A percentile compares a stretch with the other conserved stretches of the same genome.
Conservation (phyloP, 2,888 invertebrate species). For the Shargacucullia verbasci region DNA sequence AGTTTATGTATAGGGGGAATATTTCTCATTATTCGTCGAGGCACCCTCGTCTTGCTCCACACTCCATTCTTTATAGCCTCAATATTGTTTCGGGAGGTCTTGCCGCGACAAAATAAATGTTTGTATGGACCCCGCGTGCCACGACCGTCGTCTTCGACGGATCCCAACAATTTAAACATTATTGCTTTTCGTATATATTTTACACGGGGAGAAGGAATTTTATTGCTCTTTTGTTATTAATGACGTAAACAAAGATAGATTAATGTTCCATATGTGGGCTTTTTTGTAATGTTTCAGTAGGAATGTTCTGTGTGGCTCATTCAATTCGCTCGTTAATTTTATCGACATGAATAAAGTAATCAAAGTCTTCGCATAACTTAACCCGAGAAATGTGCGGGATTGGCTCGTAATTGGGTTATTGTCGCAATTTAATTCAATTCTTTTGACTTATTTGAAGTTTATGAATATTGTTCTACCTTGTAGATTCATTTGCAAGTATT, state of each 20-base stretch:
- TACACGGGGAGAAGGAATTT: conserved; percentile 62
- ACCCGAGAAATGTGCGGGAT: conserved; percentile 35
- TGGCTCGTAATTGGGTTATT: conserved; percentile 52
- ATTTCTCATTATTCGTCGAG: conserved; percentile 75
- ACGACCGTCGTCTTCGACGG: conserved; percentile 52
- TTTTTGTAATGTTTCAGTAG: conserved; percentile 9
- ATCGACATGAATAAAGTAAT: conserved; percentile 45
- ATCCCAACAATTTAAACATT: conserved; percentile 70
- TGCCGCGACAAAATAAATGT: conserved; percentile 77
- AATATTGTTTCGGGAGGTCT: conserved; percentile 79
- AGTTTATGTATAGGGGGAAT: conserved; percentile 68
- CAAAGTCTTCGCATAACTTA: conserved; percentile 28
- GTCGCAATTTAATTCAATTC: conserved; percentile 37
- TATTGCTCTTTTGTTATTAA: conserved; percentile 72
- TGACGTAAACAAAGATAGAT: conserved; percentile 57
- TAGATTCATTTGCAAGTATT: conserved; percentile 24
- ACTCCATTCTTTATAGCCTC: conserved; percentile 75
- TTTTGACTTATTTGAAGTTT: conserved; percentile 40
- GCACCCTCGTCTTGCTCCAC: conserved; percentile 69
- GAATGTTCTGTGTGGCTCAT: conserved; percentile 19
- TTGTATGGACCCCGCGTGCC: conserved; percentile 70
- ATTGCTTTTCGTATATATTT: conserved; percentile 76
- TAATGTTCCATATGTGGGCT: conserved; percentile 29
- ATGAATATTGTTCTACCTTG: conserved; percentile 42
- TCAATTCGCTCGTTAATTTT: conserved; percentile 34